A percentile compares a stretch with the other conserved stretches of the same genome.
These are phyloP conservation scores for Cepaea hortensis DNA, from an alignment of 2,888 invertebrate genomes.

Conservation along the genomic window DNA sequence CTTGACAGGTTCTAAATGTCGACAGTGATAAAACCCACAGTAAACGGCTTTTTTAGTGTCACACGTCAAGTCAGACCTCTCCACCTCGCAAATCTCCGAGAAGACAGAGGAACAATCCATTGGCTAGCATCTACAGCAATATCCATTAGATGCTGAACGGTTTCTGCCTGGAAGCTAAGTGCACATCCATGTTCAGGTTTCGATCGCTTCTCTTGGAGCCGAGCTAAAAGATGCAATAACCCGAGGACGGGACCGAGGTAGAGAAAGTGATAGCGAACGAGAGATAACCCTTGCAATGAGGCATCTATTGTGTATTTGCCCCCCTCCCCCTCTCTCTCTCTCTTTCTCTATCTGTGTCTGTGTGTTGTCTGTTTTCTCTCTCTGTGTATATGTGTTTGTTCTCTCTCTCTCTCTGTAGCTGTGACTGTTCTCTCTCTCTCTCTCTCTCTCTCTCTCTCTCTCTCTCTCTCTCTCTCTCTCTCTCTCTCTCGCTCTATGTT, in stretches of 20 bases:
- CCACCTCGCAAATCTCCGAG: background rate
- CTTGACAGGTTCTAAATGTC: background rate
- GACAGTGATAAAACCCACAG: background rate
- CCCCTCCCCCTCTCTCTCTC: background rate
- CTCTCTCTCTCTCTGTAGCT: too few relatives aligned
- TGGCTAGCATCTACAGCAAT: slow-evolving; percentile 1
- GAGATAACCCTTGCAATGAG: too few relatives aligned
- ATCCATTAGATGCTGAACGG: slow-evolving; percentile 16
- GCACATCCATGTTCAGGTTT: slow-evolving; percentile 31
- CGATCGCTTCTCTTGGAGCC: slow-evolving; percentile 6
- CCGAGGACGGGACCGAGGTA: too few relatives aligned
- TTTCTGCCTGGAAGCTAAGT: slow-evolving; percentile 15
- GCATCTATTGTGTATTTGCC: too few relatives aligned
- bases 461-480: too few relatives aligned
- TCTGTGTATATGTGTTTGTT: too few relatives aligned
- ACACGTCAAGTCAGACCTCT: background rate
- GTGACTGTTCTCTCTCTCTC: too few relatives aligned
- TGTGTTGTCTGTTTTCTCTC: too few relatives aligned
- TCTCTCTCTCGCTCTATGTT: too few relatives aligned
- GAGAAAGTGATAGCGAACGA: too few relatives aligned
- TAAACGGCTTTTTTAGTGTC: background rate
- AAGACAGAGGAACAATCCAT: background rate
- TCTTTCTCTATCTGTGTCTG: too few relatives aligned
- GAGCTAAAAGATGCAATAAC: background rate
- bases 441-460: too few relatives aligned